Evolutionary conservation across 2,797 vertebrate genomes (phyloP).

Genomic region (Dipus sagitta): DNA sequence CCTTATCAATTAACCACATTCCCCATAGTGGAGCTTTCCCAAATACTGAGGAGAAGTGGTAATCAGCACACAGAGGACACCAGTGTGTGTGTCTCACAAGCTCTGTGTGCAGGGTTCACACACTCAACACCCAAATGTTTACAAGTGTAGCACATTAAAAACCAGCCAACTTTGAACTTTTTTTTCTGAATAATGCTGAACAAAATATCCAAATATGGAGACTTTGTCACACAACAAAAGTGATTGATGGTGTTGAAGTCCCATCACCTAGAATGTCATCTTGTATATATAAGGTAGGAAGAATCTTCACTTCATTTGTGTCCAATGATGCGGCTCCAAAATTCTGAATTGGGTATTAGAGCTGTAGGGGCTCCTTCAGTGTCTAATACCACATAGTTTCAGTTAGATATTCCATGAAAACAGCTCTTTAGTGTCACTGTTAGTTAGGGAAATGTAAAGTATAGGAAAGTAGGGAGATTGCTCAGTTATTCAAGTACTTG

Average conservation of each 20-base stretch:
- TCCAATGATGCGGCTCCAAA: neutral
- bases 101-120: neutral
- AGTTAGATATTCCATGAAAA: neutral
- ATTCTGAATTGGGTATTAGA: neutral
- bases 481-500: neutral
- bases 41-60: neutral
- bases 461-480: neutral
- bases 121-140: neutral
- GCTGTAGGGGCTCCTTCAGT: accelerated
- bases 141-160: neutral
- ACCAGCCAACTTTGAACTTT: neutral
- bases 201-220: neutral
- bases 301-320: neutral
- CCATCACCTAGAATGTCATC: neutral
- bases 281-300: neutral
- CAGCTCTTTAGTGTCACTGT: neutral
- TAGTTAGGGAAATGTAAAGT: neutral
- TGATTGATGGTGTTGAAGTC: neutral
- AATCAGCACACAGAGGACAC: neutral
- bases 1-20: neutral
- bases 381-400: neutral
- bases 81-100: neutral
- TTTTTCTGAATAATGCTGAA: neutral
- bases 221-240: neutral
- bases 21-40: neutral